A percentile compares a stretch with the other conserved stretches of the same genome.
Conservation (phyloP, 2,888 invertebrate species). For the Nymphalis polychloros region DNA sequence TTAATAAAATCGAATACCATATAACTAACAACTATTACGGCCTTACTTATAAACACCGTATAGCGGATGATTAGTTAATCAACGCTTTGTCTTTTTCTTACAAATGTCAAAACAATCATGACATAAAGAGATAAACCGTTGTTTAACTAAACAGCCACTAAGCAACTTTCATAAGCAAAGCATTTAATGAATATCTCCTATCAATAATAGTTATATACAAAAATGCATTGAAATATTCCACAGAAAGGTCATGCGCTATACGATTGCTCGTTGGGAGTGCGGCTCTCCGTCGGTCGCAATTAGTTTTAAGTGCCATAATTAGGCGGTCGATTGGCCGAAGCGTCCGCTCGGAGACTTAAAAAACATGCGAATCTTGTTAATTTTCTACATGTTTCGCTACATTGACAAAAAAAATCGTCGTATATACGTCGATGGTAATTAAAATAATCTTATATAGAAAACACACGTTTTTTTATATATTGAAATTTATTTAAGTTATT, state of each 20-base stretch:
- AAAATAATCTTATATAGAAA: not conserved
- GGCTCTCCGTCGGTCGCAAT: constrained; percentile 19
- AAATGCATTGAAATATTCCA: not conserved
- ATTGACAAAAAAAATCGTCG: not conserved
- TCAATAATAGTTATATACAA: not conserved
- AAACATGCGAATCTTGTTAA: constrained; percentile 10
- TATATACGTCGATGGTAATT: not conserved
- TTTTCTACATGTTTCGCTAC: not conserved
- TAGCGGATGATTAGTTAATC: too few relatives aligned
- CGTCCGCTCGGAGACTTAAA: constrained; percentile 3
- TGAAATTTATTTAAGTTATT: too few relatives aligned
- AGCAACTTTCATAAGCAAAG: too few relatives aligned
- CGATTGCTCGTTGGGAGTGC: constrained; percentile 1
- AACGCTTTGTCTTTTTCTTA: too few relatives aligned
- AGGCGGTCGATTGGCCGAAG: constrained; percentile 20
- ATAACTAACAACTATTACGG: too few relatives aligned
- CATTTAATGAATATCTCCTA: too few relatives aligned
- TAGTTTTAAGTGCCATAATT: constrained; percentile 31
- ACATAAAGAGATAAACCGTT: too few relatives aligned
- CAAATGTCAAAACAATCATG: too few relatives aligned
- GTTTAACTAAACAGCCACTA: too few relatives aligned
- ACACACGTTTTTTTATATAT: too few relatives aligned
- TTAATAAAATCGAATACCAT: too few relatives aligned
- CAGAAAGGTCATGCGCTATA: not conserved
- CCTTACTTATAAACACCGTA: too few relatives aligned